Evolutionary conservation across 2,797 vertebrate genomes (phyloP).

Genomic region (Coendou prehensilis): DNA sequence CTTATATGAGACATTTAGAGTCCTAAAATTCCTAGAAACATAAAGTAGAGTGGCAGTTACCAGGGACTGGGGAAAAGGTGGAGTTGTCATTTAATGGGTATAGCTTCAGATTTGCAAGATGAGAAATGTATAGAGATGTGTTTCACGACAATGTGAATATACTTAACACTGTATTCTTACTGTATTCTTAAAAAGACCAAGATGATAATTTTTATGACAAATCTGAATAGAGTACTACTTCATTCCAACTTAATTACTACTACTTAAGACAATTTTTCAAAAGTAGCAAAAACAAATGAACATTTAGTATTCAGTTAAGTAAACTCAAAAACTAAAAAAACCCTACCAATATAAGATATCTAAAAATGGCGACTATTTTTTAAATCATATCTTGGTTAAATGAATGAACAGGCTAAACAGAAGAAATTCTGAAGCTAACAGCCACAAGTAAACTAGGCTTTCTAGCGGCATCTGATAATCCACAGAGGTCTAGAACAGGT

Average conservation of each 20-base stretch:
- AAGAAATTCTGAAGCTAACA: neutral
- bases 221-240: neutral
- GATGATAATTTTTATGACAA: neutral
- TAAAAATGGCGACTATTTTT: neutral
- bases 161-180: neutral
- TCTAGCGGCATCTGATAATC: neutral
- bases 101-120: neutral
- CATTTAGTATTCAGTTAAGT: neutral
- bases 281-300: neutral
- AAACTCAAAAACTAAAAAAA: constrained; percentile 3
- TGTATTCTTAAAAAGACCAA: neutral
- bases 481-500: neutral
- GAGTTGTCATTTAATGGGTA: neutral
- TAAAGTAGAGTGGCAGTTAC: neutral
- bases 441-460: neutral
- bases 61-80: neutral
- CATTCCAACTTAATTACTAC: constrained; percentile 8
- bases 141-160: neutral
- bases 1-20: neutral
- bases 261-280: neutral
- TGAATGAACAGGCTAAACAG: neutral
- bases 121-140: neutral
- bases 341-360: neutral
- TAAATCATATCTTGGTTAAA: neutral
- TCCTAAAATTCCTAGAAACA: neutral